Conservation (phyloP, 92 coral and sea anemone species). For the Epizoanthus fatuus region DNA sequence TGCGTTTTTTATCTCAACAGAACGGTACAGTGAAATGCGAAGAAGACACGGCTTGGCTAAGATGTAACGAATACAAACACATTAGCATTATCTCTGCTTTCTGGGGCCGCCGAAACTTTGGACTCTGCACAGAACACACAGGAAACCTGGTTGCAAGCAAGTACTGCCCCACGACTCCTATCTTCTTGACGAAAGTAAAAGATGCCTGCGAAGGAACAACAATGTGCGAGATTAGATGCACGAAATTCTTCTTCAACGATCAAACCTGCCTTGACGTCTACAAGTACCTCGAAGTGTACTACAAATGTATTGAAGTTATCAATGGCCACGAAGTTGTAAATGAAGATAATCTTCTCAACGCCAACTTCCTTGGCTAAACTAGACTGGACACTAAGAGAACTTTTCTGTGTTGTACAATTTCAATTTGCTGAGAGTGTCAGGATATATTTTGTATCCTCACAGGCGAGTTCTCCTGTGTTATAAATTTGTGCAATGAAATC, state of each 20-base stretch:
- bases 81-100: slow-evolving; percentile 99
- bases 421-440: slow-evolving; percentile 42
- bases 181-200: slow-evolving; percentile 97
- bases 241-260: slow-evolving; percentile 98
- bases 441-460: slow-evolving; percentile 34
- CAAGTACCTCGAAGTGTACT: slow-evolving; percentile 99
- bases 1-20: slow-evolving; percentile 50
- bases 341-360: slow-evolving; percentile 99
- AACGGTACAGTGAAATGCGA: slow-evolving; percentile 99
- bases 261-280: slow-evolving; percentile 85
- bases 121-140: slow-evolving; percentile 99
- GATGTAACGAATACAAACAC: slow-evolving; percentile 99
- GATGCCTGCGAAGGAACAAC: slow-evolving; percentile 99
- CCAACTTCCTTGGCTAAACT: slow-evolving; percentile 94
- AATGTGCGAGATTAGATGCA: slow-evolving; percentile 99
- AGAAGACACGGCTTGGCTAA: slow-evolving; percentile 99
- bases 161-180: slow-evolving; percentile 98
- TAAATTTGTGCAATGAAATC: slow-evolving; percentile 62
- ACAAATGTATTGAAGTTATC: slow-evolving; percentile 99
- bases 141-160: slow-evolving; percentile 82
- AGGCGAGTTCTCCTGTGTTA: slow-evolving; percentile 38
- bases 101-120: slow-evolving; percentile 99
- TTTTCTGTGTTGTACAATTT: slow-evolving; percentile 31
- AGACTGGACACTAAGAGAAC: slow-evolving; percentile 23
- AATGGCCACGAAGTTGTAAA: slow-evolving; percentile 99